Evolutionary conservation across 2,888 invertebrate species (phyloP).

Genomic region (Orthonevra nobilis): DNA sequence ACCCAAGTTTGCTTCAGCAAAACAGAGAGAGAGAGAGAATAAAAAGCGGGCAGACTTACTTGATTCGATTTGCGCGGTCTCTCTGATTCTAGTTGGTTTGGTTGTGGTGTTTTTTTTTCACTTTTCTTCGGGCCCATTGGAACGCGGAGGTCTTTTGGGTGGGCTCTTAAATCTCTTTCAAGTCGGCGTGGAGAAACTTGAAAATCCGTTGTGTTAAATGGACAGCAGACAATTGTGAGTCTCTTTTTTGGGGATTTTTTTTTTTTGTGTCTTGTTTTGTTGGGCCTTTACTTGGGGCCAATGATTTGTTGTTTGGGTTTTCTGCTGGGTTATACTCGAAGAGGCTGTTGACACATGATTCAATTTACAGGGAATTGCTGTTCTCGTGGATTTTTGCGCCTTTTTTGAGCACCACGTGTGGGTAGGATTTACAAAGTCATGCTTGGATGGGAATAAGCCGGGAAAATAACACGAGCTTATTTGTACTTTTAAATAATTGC

Average conservation of each 20-base stretch:
- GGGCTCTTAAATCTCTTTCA: constrained; percentile 30
- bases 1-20: background rate
- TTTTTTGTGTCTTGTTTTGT: constrained; percentile 19
- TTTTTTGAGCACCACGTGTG: constrained; percentile 18
- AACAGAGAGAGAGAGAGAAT: too few relatives aligned
- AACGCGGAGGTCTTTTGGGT: constrained; percentile 32
- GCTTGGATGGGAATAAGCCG: background rate
- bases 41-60: constrained; percentile 13
- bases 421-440: background rate
- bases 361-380: background rate
- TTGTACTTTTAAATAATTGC: too few relatives aligned
- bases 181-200: constrained; percentile 23
- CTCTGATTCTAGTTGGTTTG: constrained; percentile 5
- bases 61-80: constrained; percentile 33
- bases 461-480: background rate
- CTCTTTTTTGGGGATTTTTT: background rate
- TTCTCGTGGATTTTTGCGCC: constrained; percentile 8
- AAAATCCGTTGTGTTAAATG: constrained; percentile 37
- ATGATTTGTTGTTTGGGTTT: constrained; percentile 42
- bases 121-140: constrained; percentile 13
- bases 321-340: constrained; percentile 11
- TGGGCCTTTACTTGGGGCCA: constrained; percentile 30
- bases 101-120: constrained; percentile 15
- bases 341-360: constrained; percentile 60
- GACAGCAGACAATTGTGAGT: constrained; percentile 28